phyloP scores from a whole-genome alignment of 2,888 invertebrate species.

The Athalia rosae region DNA sequence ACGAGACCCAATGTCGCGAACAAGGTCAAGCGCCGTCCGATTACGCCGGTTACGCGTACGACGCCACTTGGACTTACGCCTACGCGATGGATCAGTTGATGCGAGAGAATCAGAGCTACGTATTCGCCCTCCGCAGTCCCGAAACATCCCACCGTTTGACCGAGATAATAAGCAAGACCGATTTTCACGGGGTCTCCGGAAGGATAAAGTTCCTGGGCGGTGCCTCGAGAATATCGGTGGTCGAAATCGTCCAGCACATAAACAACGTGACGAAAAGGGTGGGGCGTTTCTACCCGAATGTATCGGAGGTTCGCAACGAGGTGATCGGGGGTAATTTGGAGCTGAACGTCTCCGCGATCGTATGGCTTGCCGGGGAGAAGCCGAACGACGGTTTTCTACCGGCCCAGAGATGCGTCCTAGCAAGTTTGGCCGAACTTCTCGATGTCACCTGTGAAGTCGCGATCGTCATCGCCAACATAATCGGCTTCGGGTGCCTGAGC shows the following conservation, averaged over 20 bases:
- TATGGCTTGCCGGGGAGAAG: conserved; percentile 79
- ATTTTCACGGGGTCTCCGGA: conserved; percentile 86
- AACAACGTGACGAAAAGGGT: conserved; percentile 74
- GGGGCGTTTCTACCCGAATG: conserved; percentile 78
- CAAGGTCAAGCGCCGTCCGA: conserved; percentile 74
- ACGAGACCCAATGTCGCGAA: conserved; percentile 64
- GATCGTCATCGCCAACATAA: conserved; percentile 79
- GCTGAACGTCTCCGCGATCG: conserved; percentile 76
- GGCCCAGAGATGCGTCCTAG: conserved; percentile 80
- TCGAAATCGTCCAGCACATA: conserved; percentile 79
- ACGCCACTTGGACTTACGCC: conserved; percentile 89
- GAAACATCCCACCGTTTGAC: conserved; percentile 78
- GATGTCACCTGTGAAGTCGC: conserved; percentile 85
- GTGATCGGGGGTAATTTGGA: conserved; percentile 75
- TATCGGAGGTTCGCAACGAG: conserved; percentile 73
- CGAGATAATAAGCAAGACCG: conserved; percentile 79
- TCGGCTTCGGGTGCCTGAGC: conserved; percentile 78
- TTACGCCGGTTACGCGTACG: conserved; percentile 87
- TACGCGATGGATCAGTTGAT: conserved; percentile 81
- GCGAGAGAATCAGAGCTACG: conserved; percentile 77
- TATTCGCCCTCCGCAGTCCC: conserved; percentile 76
- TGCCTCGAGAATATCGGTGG: conserved; percentile 79
- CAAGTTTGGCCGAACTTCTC: conserved; percentile 81
- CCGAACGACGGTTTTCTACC: conserved; percentile 83
- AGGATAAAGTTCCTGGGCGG: conserved; percentile 82